Conservation (phyloP, 2,888 invertebrate species). For the Erebia aethiops region DNA sequence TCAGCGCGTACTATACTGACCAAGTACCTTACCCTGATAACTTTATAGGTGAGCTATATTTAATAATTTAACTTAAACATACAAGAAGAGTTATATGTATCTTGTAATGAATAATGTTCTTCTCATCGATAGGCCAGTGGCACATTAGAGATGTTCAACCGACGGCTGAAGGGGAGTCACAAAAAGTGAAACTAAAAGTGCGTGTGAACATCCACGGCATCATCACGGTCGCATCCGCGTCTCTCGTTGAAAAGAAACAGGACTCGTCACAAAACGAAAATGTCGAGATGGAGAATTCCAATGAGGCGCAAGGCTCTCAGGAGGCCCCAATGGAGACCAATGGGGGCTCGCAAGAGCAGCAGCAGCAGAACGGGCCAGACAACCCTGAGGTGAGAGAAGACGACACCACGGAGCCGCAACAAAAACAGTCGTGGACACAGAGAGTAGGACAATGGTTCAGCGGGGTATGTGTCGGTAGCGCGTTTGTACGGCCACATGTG, state of each 20-base stretch:
- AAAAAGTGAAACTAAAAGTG: constrained; percentile 98
- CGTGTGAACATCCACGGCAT: constrained; percentile 97
- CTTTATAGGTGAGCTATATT: constrained; percentile 87
- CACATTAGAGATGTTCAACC: constrained; percentile 92
- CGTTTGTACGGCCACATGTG: constrained; percentile 57
- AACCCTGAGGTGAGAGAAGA: constrained; percentile 80
- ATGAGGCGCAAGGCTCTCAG: constrained; percentile 65
- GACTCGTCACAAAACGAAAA: constrained; percentile 69
- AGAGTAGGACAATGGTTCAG: constrained; percentile 88
- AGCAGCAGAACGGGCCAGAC: constrained; percentile 69
- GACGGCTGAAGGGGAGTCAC: constrained; percentile 93
- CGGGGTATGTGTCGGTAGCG: constrained; percentile 86
- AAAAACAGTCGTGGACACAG: constrained; percentile 87
- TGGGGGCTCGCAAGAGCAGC: constrained; percentile 72
- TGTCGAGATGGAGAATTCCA: constrained; percentile 74
- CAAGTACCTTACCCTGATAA: constrained; percentile 89
- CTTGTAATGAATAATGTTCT: too few relatives aligned
- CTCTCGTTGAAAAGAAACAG: constrained; percentile 88
- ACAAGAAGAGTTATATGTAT: too few relatives aligned
- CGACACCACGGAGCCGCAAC: constrained; percentile 71
- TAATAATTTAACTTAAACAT: constrained; percentile 3
- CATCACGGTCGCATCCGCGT: constrained; percentile 93
- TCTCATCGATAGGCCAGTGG: constrained; percentile 84
- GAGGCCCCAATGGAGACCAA: constrained; percentile 79
- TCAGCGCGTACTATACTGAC: constrained; percentile 92